Conservation (phyloP, 2,888 invertebrate genomes). For the Ormia ochracea region DNA sequence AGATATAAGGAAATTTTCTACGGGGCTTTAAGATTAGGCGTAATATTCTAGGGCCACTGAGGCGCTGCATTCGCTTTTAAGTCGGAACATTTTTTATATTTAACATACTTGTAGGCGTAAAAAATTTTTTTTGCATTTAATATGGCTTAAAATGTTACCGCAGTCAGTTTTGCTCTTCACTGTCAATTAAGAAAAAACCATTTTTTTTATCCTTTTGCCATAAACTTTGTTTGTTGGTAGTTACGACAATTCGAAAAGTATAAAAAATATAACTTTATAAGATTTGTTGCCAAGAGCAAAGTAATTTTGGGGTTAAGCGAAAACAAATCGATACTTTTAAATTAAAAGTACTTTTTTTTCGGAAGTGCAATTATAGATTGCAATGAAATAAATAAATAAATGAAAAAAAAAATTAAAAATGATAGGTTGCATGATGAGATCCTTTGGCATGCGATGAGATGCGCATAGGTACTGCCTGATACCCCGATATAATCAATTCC, state of each 20-base stretch:
- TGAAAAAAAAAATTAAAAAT: background rate
- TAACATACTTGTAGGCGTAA: no score
- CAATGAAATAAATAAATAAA: background rate
- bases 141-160: no score
- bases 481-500: no score
- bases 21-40: no score
- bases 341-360: background rate
- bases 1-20: no score
- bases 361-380: background rate
- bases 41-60: no score
- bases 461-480: no score
- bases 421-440: no score
- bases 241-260: conserved; percentile 33
- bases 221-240: conserved; percentile 16
- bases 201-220: background rate
- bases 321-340: conserved; percentile 42
- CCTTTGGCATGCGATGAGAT: no score
- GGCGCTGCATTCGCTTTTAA: no score
- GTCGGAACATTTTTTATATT: no score
- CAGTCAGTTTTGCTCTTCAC: background rate
- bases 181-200: background rate
- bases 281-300: conserved; percentile 41
- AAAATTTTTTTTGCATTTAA: no score
- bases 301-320: conserved; percentile 29
- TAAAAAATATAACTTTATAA: background rate